Base-by-base conservation (phyloP, 2,888 invertebrate genomes). In the Bhutanitis thaidina region DNA sequence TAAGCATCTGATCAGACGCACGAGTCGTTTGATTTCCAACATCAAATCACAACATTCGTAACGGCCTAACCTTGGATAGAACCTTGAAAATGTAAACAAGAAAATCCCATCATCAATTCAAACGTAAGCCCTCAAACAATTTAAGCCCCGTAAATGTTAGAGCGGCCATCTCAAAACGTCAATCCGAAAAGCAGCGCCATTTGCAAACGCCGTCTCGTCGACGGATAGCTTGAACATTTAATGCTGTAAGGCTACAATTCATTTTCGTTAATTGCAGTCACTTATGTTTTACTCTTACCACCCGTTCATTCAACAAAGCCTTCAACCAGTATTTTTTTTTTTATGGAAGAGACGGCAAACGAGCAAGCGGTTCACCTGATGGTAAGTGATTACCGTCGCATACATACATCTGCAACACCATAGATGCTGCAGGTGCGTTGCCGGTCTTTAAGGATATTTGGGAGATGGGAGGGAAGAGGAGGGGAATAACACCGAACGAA, bases 241-340 rank as follows among this genome's bases (percentile, higher is more conserved):
- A 76, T 75, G 67, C 69, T 65, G 64, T 66, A 69, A 80, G 73
- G 74, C 79, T 65, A 67, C 76, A 74, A 80, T 80, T 81, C 73
- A 75, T 78, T 78, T 67, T 64, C 67, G 68, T 74, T 79, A 77
- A 82, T 80, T 79, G 69, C 67, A 54, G 61, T 32, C 46, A 37
- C 52, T 53, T 62, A 67, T 74, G 69, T 63, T 45, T 51, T 51
- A 45, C 64, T n/a, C n/a, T n/a, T n/a, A 66, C 65, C 67, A 61
- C 60, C 57, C 64, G 58, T 51, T 56, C 44, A 15, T 54, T 36
- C 35, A 37, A 43, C 14, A 37, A 45, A 45, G 44, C 46, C 14
- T 32, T 37, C 8, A 45, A 45, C n/a, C n/a, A n/a, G n/a, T n/a
- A n/a, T n/a, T n/a, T n/a, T n/a, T n/a, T n/a, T n/a, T n/a, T n/a